These are phyloP conservation scores for Eriosoma lanigerum DNA, from an alignment of 1,140 invertebrate genomes.

Conservation along the genomic window DNA sequence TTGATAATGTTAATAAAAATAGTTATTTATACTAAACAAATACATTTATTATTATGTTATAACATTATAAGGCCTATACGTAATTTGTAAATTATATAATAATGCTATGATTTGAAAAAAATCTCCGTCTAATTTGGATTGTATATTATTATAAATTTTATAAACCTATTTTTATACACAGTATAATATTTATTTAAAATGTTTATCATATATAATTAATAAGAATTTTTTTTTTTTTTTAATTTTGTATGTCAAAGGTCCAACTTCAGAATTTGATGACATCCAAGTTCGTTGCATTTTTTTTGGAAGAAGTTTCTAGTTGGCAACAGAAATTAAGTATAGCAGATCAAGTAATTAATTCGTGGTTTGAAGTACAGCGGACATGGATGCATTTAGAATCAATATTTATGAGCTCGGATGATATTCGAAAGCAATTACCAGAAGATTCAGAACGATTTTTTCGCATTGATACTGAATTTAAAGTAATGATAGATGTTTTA, in stretches of 20 bases:
- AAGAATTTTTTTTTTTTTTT: too few relatives aligned
- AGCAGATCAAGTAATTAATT: slow-evolving; percentile 88
- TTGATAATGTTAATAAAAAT: too few relatives aligned
- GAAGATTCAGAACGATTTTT: slow-evolving; percentile 91
- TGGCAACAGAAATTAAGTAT: slow-evolving; percentile 93
- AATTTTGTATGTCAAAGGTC: slow-evolving; percentile 63
- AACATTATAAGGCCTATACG: too few relatives aligned
- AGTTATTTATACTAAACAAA: too few relatives aligned
- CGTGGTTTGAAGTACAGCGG: slow-evolving; percentile 95
- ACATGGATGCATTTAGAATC: slow-evolving; percentile 96
- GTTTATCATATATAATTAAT: too few relatives aligned
- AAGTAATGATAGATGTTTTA: slow-evolving; percentile 60
- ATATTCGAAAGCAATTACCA: slow-evolving; percentile 91
- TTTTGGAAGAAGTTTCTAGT: slow-evolving; percentile 86
- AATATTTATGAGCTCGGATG: slow-evolving; percentile 97
- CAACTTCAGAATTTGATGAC: slow-evolving; percentile 93
- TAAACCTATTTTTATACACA: too few relatives aligned
- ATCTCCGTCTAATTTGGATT: too few relatives aligned
- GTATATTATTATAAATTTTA: too few relatives aligned
- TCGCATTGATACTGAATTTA: slow-evolving; percentile 87
- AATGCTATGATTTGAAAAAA: too few relatives aligned
- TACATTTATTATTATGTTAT: too few relatives aligned
- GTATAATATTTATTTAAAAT: too few relatives aligned
- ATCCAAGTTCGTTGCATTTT: slow-evolving; percentile 95
- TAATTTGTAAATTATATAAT: too few relatives aligned